phyloP scores from a whole-genome alignment of 2,113 vertebrate genomes.

The Mastomys coucha region DNA sequence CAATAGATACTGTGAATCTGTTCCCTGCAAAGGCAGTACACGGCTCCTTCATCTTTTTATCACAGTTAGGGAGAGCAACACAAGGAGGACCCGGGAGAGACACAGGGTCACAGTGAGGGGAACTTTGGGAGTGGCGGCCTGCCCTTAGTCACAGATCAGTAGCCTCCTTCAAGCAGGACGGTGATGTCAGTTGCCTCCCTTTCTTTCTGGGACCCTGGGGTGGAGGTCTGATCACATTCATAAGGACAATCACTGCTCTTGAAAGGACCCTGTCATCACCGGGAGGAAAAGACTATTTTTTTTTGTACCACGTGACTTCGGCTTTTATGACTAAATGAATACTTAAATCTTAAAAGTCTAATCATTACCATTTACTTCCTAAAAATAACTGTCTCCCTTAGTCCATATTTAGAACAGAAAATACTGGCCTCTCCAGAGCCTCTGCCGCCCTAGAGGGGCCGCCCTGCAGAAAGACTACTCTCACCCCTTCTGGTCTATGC shows the following conservation, averaged over 20 bases:
- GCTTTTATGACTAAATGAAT: conserved; percentile 86
- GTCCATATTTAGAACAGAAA: conserved; percentile 82
- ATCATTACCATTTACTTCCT: conserved; percentile 87
- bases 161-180: conserved; percentile 35
- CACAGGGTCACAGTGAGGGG: not conserved
- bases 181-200: conserved; percentile 50
- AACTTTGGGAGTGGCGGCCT: not conserved
- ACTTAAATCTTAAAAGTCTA: conserved; percentile 83
- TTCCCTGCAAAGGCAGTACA: not conserved
- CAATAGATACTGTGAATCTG: fast-evolving
- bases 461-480: not conserved
- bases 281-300: conserved; percentile 85
- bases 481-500: not conserved
- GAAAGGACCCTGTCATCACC: conserved; percentile 85
- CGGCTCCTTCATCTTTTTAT: not conserved
- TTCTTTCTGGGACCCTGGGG: conserved; percentile 78
- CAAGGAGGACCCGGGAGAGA: not conserved
- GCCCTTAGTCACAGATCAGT: conserved; percentile 45
- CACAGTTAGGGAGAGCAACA: not conserved
- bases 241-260: conserved; percentile 82
- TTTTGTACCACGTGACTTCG: conserved; percentile 79
- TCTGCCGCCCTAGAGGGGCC: not conserved
- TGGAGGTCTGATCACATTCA: conserved; percentile 80
- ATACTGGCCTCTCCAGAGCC: conserved; percentile 38
- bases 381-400: conserved; percentile 83